Evolutionary conservation across 1,140 invertebrate genomes (phyloP), one percentile per base, ranked within the genome.

Genomic region (Euschistus heros): DNA sequence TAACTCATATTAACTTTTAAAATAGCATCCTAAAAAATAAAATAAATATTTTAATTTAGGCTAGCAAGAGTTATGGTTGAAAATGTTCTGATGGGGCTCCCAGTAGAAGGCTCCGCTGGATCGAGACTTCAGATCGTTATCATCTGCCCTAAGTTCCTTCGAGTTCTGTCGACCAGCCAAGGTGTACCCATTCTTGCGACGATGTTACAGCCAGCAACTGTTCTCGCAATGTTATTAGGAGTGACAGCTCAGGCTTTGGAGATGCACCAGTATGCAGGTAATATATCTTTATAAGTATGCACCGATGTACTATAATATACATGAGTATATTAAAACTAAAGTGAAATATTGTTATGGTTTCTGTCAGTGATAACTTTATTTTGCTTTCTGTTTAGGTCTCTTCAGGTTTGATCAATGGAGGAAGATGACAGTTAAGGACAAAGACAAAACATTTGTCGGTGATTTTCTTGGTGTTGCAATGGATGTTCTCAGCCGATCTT

Each of bases 391-490:
- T 67, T 79, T 75, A 78, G 84, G 83, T 20, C 78, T 91, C 65
- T 79, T 86, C 1, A 81, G 80, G 14, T 91, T 86, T 72, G 80
- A 83, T 30, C 80, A 85, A 68, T 92, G 89, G 89, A 80, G 84
- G 46, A 85, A 86, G 69, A 85, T 88, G 74, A 84, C 87, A 4
- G 82, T 84, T 0, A 82, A 82, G 68, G 86, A 90, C 71, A 86
- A 91, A 72, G 88, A 92, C 71, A 84, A 86, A 55, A 83, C 83
- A 0, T 90, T 91, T 70, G 87, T 90, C 7, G 86, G 87, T 50
- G 85, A 89, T 65, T 88, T 92, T 65, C 75, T 91, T 2, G 83
- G 84, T 0, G 84, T 86, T 4, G 86, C 88, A 0, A 84, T 89
- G 37, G 82, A 84, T 37, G 89, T 91, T 62, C 74, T 92, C 6